Base-by-base conservation (phyloP, 2,797 vertebrate genomes). In the Pachyuromys duprasi region DNA sequence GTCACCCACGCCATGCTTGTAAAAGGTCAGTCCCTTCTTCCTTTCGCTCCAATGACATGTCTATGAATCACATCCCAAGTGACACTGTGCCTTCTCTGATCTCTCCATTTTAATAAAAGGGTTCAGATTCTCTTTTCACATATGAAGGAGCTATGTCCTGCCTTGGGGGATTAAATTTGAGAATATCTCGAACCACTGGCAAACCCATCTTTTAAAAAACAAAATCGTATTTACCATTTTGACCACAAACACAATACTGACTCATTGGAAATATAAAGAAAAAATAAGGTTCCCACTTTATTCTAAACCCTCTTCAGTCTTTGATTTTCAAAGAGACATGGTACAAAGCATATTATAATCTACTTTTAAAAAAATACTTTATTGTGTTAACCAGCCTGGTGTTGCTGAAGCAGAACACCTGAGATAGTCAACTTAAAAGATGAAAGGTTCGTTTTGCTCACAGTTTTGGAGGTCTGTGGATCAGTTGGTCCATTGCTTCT, bases 311-410 rank as follows among this genome's bases (percentile, higher is more conserved):
- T 88, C 86, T 70, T 33, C 11, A 26, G 63, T 65, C 24, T 74
- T 94, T 95, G 87, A 65, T 22, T 89, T 93, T 92, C 75, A 57
- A 92, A 89, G 83, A 80, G 39, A 83, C 5, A 20, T 57, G 36
- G 31, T 42, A 70, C 76, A 78, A 75, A 89, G 65, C 89, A 22
- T 95, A 89, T 91, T 22, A 92, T 80, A 95, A 87, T 72, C 14
- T 76, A 75, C 24, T 76, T 76, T 8, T 28, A 75, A 75, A 75
- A 42, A 74, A 91, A 82, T 42, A 14, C 8, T 42, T 72, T 72
- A 69, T 57, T 70, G 36, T 62, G 31, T 62, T 33, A 82, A n/a
- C 31, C 76, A 42, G 36, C 20, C 26, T 70, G 33, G 31, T 69
- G 11, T 60, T 70, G 39, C 83, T 93, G 15, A 28, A 22, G 14